Conservation (phyloP, 2,797 vertebrate species). For the Leuciscus waleckii region DNA sequence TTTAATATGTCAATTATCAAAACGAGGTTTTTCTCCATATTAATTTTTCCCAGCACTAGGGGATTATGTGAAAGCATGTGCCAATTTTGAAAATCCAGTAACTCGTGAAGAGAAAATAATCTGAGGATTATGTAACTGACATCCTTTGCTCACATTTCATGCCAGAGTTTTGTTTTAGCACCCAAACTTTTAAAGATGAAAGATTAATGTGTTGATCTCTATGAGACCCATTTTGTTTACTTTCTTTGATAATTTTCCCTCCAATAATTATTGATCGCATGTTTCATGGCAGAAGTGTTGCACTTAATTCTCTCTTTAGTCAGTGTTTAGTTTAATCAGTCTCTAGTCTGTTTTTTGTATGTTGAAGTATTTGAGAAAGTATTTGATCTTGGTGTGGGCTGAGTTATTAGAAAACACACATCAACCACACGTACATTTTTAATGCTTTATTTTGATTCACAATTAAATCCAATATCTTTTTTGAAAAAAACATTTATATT, state of each 20-base stretch:
- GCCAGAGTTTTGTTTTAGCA: background rate
- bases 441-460: too few relatives aligned
- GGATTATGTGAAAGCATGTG: conserved; percentile 52
- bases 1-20: conserved; percentile 62
- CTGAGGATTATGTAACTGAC: background rate
- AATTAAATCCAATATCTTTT: too few relatives aligned
- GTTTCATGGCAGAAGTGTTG: conserved; percentile 1
- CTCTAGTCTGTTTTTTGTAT: background rate
- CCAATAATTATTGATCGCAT: background rate
- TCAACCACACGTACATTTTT: background rate
- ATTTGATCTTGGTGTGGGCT: conserved; percentile 1
- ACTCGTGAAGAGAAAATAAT: background rate
- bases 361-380: conserved; percentile 1
- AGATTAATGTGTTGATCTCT: background rate
- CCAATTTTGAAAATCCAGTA: conserved; percentile 14
- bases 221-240: conserved; percentile 2
- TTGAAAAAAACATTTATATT: too few relatives aligned
- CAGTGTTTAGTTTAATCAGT: background rate
- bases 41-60: conserved; percentile 44
- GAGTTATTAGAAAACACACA: background rate
- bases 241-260: background rate
- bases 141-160: background rate
- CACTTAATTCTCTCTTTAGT: conserved; percentile 1
- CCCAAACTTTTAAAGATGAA: background rate
- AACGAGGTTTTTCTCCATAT: conserved; percentile 48